Base-by-base conservation (phyloP, 2,113 vertebrate genomes). In the Lota lota region DNA sequence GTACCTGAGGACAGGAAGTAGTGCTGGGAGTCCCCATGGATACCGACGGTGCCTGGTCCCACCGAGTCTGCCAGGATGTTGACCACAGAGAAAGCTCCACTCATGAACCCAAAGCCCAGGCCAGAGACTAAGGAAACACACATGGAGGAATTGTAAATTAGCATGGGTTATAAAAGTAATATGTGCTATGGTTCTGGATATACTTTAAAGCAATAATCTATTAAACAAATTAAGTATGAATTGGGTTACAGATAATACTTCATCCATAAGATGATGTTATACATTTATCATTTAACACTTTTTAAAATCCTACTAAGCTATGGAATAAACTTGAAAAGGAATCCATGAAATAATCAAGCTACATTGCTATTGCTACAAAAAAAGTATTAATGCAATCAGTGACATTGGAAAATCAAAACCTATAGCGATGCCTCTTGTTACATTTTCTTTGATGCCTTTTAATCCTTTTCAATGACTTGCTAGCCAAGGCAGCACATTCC, bases 41-140 rank as follows among this genome's bases (percentile, higher is more conserved):
- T 95, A 40, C 94, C 94, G 3, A 94, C 87, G 0, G 91, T 94
- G 16, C 94, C 94, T 0, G 94, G 94, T 0, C 94, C 94, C 56
- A 90, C 82, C 18, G 94, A 94, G 79, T 94, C 92, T 5, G 94
- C 93, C 79, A 95, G 80, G 82, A 94, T 95, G 82, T 95, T 95
- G 51, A 94, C 93, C 81, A 94, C 92, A 0, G 94, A 94, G 78
- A 95, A 95, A 0, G 94, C 90, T 16, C 94, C 94, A 2, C 94
- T 95, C 93, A 95, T 95, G 76, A 95, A 93, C 59, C 94, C 94
- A 67, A 95, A 95, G 61, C 94, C 94, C 4, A 95, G 84, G 33
- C 94, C 94, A 22, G 94, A 95, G 58, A 95, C 94, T 95, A 73
- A 56, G 67, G 59, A 17, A 78, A 18, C 21, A 51, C 4, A 19